A percentile compares a stretch with the other conserved stretches of the same genome.
phyloP scores from a whole-genome alignment of 2,888 invertebrate species.

The Agrotis ipsilon region DNA sequence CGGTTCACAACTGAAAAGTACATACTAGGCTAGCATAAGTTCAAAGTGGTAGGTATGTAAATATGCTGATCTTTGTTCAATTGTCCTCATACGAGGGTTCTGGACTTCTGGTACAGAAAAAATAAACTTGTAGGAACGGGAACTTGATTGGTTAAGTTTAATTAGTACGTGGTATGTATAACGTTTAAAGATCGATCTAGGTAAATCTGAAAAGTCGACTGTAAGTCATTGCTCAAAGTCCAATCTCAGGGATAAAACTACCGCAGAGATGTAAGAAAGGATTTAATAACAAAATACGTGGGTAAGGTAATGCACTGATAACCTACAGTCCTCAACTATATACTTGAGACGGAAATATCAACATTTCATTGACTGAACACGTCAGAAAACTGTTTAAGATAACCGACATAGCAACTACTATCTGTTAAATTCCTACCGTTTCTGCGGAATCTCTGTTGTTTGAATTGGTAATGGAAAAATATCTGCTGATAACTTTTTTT shows the following conservation, averaged over 20 bases:
- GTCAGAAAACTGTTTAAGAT: constrained; percentile 25
- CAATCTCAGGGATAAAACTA: background rate
- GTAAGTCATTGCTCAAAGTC: background rate
- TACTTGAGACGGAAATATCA: constrained; percentile 15
- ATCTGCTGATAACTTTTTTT: constrained; percentile 11
- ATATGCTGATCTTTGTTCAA: too few species aligned
- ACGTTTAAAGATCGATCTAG: too few species aligned
- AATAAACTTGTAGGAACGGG: too few species aligned
- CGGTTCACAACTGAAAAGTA: too few species aligned
- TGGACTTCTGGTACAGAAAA: too few species aligned
- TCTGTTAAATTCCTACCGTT: constrained; percentile 6
- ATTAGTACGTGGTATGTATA: too few species aligned
- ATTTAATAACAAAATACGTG: constrained; percentile 10
- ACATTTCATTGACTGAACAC: constrained; percentile 24
- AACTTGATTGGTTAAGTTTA: too few species aligned
- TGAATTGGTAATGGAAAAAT: constrained; percentile 29
- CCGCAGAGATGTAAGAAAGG: background rate
- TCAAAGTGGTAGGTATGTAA: too few species aligned
- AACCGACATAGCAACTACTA: constrained; percentile 30
- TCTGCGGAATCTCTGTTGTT: constrained; percentile 1
- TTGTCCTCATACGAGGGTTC: too few species aligned
- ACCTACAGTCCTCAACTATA: constrained; percentile 11
- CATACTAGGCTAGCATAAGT: too few species aligned
- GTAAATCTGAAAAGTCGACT: too few species aligned
- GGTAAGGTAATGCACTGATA: constrained; percentile 21